phyloP scores from a whole-genome alignment of 2,113 vertebrate species.

The Aplodontia rufa region DNA sequence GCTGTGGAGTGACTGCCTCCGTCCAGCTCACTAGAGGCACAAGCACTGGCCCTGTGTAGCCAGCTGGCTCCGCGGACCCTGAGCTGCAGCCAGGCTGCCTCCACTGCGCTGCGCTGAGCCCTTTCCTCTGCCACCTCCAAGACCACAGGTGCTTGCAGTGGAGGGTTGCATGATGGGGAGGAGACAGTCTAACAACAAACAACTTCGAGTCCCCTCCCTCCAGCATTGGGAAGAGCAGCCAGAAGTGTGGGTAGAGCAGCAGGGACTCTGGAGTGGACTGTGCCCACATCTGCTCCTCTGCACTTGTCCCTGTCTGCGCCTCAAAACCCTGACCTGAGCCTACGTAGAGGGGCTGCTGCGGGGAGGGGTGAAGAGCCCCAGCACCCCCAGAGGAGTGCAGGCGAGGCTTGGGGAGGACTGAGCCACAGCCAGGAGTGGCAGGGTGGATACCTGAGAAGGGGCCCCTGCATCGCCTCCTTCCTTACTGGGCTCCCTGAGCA shows the following conservation, averaged over 20 bases:
- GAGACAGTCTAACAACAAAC: not conserved
- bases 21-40: too few species aligned
- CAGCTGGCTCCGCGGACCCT: not conserved
- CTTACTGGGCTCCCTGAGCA: fast-evolving
- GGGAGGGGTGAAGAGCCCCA: fast-evolving
- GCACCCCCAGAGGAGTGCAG: too few species aligned
- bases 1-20: too few species aligned
- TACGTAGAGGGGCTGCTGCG: fast-evolving
- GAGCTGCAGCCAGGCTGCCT: not conserved
- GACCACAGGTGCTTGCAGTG: fast-evolving
- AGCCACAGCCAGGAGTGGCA: not conserved
- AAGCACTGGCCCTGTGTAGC: too few species aligned
- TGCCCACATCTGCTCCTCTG: fast-evolving
- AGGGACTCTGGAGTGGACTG: fast-evolving
- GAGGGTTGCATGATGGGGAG: too few species aligned
- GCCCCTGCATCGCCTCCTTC: too few species aligned
- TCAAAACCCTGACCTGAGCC: fast-evolving
- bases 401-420: too few species aligned
- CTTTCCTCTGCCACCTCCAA: not conserved
- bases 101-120: fast-evolving
- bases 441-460: not conserved
- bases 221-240: fast-evolving
- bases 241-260: not conserved
- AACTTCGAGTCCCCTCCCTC: not conserved
- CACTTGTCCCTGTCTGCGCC: fast-evolving